Evolutionary conservation across 2,888 invertebrate genomes (phyloP).

Genomic region (Fragum fragum): DNA sequence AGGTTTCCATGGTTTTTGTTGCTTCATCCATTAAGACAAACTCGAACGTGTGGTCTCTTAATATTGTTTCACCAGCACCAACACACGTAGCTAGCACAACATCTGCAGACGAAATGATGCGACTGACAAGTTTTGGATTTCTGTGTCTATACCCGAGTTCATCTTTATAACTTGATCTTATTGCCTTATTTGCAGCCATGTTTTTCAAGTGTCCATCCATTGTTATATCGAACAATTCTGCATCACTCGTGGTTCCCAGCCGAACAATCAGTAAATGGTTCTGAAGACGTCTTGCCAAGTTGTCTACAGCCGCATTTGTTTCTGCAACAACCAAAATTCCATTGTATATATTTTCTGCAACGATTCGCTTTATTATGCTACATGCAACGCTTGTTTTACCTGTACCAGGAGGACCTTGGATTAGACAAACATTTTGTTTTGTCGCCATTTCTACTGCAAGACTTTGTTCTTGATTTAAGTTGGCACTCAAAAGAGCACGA

Average conservation of each 20-base stretch:
- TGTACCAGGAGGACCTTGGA: constrained; percentile 65
- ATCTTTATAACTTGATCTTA: constrained; percentile 30
- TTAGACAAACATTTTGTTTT: constrained; percentile 33
- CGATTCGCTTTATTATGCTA: constrained; percentile 35
- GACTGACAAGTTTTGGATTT: constrained; percentile 38
- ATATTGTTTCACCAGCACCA: constrained; percentile 43
- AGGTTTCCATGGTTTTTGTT: constrained; percentile 54
- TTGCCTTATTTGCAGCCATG: constrained; percentile 42
- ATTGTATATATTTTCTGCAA: constrained; percentile 16
- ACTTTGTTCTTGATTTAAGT: constrained; percentile 34
- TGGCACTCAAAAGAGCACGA: background rate
- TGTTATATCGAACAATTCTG: constrained; percentile 53
- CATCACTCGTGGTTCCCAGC: constrained; percentile 35
- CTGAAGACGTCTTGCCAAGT: constrained; percentile 47
- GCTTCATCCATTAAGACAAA: constrained; percentile 65
- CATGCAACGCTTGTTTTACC: constrained; percentile 58
- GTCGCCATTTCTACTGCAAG: constrained; percentile 34
- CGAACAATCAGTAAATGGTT: constrained; percentile 42
- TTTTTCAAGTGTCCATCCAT: constrained; percentile 47
- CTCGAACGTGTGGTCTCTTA: constrained; percentile 43
- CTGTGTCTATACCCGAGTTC: constrained; percentile 35
- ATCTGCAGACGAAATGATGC: constrained; percentile 39
- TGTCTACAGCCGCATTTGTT: constrained; percentile 61
- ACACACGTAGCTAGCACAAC: constrained; percentile 58
- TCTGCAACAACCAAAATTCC: constrained; percentile 58